Evolutionary conservation across 2,113 vertebrate species (phyloP), one percentile per base, ranked within the genome.

Genomic region (Centropristis striata): DNA sequence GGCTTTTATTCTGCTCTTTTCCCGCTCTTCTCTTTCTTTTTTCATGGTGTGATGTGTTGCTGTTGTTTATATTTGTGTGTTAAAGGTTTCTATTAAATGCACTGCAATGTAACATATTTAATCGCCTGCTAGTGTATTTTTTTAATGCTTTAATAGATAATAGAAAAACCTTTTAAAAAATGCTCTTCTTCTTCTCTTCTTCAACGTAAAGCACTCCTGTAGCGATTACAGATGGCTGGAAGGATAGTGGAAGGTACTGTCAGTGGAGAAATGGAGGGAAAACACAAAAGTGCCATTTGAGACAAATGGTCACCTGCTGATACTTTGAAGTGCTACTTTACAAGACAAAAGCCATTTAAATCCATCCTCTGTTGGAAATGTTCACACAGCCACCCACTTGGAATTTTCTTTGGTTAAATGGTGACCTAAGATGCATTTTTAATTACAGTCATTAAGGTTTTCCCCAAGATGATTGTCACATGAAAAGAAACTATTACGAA

Each of bases 231-330:
- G n/a, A n/a, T n/a, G n/a, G n/a, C n/a, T n/a, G n/a, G n/a, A n/a
- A n/a, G n/a, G n/a, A n/a, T n/a, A n/a, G n/a, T n/a, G n/a, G n/a
- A n/a, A n/a, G n/a, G 42, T 42, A 47, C 64, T 78, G 83, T 75
- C 81, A 85, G 75, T 36, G 58, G 36, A 81, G 61, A 92, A 93
- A 91, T 55, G 90, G 92, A 92, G 90, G 90, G 92, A 92, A 93
- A 92, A 74, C 53, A 46, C 83, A 69, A 81, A n/a, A 85, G 63
- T 78, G 73, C 47, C 18, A 60, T 81, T 86, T 69, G 59, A 68
- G 64, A 90, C 88, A 91, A 93, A 92, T 89, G 88, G 89, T 91
- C 77, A 70, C 92, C 88, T 88, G 86, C 92, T 93, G 92, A 57
- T 73, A 9, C 92, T 86, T 91, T 92, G 88, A 92, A 88, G 85